Evolutionary conservation across 2,113 vertebrate species (phyloP), one percentile per base, ranked within the genome.

Genomic region (Cyanoliseus patagonus): DNA sequence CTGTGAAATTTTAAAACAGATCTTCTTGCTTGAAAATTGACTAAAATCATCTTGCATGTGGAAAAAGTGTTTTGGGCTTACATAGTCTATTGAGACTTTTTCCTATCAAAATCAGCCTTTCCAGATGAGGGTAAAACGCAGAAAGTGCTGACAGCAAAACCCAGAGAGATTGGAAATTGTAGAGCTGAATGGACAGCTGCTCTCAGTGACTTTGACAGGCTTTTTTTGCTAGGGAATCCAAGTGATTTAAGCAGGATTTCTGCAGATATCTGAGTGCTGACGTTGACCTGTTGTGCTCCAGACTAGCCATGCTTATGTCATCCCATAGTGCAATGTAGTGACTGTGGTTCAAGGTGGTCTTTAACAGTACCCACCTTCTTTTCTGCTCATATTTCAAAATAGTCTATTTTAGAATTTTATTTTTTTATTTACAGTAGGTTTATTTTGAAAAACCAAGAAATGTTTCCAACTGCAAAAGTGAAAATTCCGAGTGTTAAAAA

Each of bases 81-180:
- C 0, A 0, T 90, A 80, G 41, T 47, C 72, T 83, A 25, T 57
- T 86, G 86, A 92, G 73, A 85, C 53, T 6, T 78, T 39, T 93
- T 76, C 44, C 25, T 86, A 7, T 91, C 68, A 90, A 70, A 86
- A 88, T 80, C 85, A 55, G 0, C 12, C 3, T 84, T 76, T 87
- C 31, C 74, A 92, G 13, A 79, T 78, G 73, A 90, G 69, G 28
- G 30, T 81, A 78, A 86, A 92, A 69, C 35, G n/a, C 39, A 86
- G 25, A 55, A 88, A 87, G 66, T 84, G 83, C 80, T 94, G 86
- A 95, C 44, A 95, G 83, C 42, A 94, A 87, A 94, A 69, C n/a
- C 52, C 44, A 16, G 18, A 75, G 62, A 31, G 44, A 76, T 55
- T 85, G 69, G 69, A 88, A 79, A 57, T 22, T 83, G 51, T 78